These are phyloP conservation scores for Decapterus maruadsi DNA, from an alignment of 2,797 vertebrate species.

Conservation along the genomic window DNA sequence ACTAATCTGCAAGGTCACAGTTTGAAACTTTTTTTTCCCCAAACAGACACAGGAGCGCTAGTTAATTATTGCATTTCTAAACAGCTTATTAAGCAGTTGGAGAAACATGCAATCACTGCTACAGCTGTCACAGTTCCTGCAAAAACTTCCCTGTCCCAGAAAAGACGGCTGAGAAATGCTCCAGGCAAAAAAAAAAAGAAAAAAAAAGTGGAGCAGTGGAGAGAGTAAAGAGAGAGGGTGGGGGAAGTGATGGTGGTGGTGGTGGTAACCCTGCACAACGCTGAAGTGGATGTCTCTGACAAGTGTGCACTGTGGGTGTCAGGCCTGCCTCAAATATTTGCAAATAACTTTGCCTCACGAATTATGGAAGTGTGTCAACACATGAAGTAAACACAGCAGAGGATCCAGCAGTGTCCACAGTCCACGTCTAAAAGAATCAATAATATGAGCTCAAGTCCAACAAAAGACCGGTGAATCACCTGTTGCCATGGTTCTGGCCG, in stretches of 20 bases:
- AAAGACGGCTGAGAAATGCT: slow-evolving; percentile 32
- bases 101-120: slow-evolving; percentile 18
- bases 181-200: slow-evolving; percentile 34
- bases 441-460: background rate
- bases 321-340: slow-evolving; percentile 42
- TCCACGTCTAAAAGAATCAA: slow-evolving; percentile 14
- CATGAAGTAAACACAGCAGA: slow-evolving; percentile 30
- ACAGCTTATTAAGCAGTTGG: slow-evolving; percentile 10
- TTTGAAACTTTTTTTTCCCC: background rate
- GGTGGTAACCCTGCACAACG: slow-evolving; percentile 19
- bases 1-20: background rate
- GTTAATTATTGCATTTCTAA: slow-evolving; percentile 7
- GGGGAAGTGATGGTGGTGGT: background rate
- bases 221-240: background rate
- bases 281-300: slow-evolving; percentile 45
- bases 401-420: slow-evolving; percentile 5
- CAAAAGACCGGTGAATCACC: background rate
- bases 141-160: slow-evolving; percentile 56
- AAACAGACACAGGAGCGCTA: background rate
- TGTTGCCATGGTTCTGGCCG: background rate
- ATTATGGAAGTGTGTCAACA: slow-evolving; percentile 45
- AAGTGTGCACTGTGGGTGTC: slow-evolving; percentile 42
- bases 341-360: slow-evolving; percentile 35
- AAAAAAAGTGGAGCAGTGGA: slow-evolving; percentile 33
- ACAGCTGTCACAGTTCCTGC: slow-evolving; percentile 38